Evolutionary conservation across 2,888 invertebrate species (phyloP).

Genomic region (Ametastegia equiseti): DNA sequence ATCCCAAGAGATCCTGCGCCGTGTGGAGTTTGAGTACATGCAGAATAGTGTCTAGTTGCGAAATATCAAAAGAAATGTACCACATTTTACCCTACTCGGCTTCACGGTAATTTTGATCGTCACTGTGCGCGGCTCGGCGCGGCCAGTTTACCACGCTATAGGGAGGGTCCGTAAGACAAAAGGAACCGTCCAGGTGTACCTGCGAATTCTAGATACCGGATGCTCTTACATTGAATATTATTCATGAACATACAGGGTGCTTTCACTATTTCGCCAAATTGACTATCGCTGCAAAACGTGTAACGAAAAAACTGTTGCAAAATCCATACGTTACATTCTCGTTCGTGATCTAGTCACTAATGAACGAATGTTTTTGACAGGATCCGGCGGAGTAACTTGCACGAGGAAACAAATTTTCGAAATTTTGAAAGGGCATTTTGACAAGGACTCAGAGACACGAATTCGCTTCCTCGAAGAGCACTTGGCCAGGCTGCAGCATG

Average conservation of each 20-base stretch:
- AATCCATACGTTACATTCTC: constrained; percentile 7
- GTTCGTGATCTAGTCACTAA: constrained; percentile 13
- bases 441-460: neutral
- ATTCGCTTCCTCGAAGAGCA: constrained; percentile 4
- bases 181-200: no score
- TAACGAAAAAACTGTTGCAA: constrained; percentile 9
- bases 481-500: neutral
- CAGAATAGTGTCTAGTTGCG: no score
- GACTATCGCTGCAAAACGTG: constrained; percentile 5
- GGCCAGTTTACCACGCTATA: no score
- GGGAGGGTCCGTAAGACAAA: no score
- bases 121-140: no score
- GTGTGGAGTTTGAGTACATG: no score
- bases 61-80: no score
- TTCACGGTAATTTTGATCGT: no score
- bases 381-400: neutral
- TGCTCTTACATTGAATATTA: no score
- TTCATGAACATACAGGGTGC: neutral
- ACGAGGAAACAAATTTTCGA: neutral
- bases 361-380: constrained; percentile 20
- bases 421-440: neutral
- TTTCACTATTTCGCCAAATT: constrained; percentile 1
- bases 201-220: no score
- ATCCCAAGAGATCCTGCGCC: no score
- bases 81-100: no score